Evolutionary conservation across 2,113 vertebrate genomes (phyloP), one percentile per base, ranked within the genome.

Genomic region (Ceyx melanurus): DNA sequence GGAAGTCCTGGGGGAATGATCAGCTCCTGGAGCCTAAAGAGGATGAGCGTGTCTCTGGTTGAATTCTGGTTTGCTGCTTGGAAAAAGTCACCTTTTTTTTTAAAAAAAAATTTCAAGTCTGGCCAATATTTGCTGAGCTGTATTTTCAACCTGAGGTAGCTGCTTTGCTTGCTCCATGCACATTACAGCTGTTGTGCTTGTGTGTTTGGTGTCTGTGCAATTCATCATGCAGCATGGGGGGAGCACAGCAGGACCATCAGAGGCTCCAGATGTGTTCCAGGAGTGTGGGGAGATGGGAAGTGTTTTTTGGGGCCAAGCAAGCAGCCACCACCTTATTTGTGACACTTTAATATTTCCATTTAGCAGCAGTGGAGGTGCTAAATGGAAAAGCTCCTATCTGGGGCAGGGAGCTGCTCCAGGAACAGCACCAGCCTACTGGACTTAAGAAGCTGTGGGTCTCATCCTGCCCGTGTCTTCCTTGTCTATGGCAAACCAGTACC

Each of bases 191-290:
- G 23, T 19, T n/a, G 26, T 31, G 58, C 10, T 1, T 1, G 5
- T 31, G 45, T 8, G 0, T 58, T 70, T 81, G 31, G 11, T 37
- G 48, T 16, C 10, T 2, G 13, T 54, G 33, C 20, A 1, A 3
- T 25, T 77, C 4, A 3, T 31, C 13, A 2, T 17, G 31, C 20
- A 15, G 37, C 4, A 16, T 8, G 6, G 77, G 43, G 43, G 23
- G 15, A 42, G 46, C 51, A 50, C 15, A 58, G 33, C 18, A 14
- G 35, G 35, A 5, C 8, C 18, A 11, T 0, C 0, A 3, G 19
- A 15, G 33, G 14, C 33, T 61, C 43, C 43, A 51, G 16, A 14
- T 58, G 23, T 53, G 18, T 20, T 62, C 31, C 19, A 28, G 86
- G 22, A 58, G 8, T 10, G 28, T 25, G 14, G 40, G 29, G 13